These are phyloP conservation scores for Sebastes aleutianus DNA, from an alignment of 2,797 vertebrate genomes.

Conservation along the genomic window DNA sequence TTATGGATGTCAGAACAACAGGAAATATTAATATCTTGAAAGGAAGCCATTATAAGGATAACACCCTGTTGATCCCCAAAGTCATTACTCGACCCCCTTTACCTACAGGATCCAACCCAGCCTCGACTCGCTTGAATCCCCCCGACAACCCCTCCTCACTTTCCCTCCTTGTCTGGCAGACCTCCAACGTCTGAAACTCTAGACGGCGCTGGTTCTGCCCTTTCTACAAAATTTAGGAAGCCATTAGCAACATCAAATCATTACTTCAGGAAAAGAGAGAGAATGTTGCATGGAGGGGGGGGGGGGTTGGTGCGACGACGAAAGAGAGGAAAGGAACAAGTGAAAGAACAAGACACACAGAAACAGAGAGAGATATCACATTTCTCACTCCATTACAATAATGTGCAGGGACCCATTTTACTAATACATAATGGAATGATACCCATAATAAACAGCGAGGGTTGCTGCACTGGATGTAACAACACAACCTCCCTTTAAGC, in stretches of 20 bases:
- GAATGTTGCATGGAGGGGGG: conserved; percentile 10
- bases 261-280: conserved; percentile 80
- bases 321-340: conserved; percentile 44
- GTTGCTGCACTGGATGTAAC: background rate
- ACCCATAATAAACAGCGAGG: conserved; percentile 70
- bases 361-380: conserved; percentile 77
- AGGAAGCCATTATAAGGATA: conserved; percentile 43
- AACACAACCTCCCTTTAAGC: background rate
- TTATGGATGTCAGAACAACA: conserved; percentile 45
- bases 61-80: conserved; percentile 35
- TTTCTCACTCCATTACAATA: conserved; percentile 92
- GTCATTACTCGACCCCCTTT: conserved; percentile 53
- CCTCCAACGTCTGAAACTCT: conserved; percentile 89
- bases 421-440: conserved; percentile 79
- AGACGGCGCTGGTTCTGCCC: conserved; percentile 86
- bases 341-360: conserved; percentile 67
- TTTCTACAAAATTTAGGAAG: conserved; percentile 94
- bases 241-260: conserved; percentile 98
- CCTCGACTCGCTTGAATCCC: conserved; percentile 10
- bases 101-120: conserved; percentile 48
- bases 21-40: conserved; percentile 58
- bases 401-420: conserved; percentile 87
- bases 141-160: background rate
- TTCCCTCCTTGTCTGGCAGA: conserved; percentile 68
- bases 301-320: background rate